These are phyloP conservation scores for Melanchra persicariae DNA, from an alignment of 2,888 invertebrate species.

Conservation along the genomic window DNA sequence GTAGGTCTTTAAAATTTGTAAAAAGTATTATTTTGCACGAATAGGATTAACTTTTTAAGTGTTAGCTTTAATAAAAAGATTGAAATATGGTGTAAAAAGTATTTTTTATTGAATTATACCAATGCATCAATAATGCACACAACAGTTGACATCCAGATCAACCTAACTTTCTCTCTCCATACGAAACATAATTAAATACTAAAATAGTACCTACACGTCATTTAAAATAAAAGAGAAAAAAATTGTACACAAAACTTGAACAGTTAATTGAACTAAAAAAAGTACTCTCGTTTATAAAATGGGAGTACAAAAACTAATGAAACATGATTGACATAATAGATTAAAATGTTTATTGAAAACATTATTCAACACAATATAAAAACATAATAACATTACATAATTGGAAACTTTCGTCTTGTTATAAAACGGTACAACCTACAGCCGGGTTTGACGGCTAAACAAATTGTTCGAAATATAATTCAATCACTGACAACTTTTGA, in stretches of 20 bases:
- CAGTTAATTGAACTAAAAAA: constrained; percentile 16
- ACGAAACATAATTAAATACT: constrained; percentile 16
- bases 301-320: constrained; percentile 4
- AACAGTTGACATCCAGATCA: neutral
- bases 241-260: constrained; percentile 15
- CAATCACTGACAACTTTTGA: constrained; percentile 3
- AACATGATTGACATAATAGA: constrained; percentile 30
- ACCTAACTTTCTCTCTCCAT: neutral
- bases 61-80: constrained; percentile 82
- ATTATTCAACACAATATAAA: constrained; percentile 15
- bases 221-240: neutral
- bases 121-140: constrained; percentile 16
- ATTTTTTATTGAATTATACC: constrained; percentile 61
- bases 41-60: constrained; percentile 84
- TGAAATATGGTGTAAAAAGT: constrained; percentile 52
- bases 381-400: constrained; percentile 45
- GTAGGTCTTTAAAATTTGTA: constrained; percentile 76
- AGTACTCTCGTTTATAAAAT: constrained; percentile 3
- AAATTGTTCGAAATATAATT: neutral
- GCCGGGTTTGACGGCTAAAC: neutral
- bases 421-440: constrained; percentile 15
- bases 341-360: constrained; percentile 15
- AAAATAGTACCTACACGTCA: constrained; percentile 6
- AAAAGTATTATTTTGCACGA: constrained; percentile 85
- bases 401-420: constrained; percentile 34